Conservation (phyloP, 2,113 vertebrate genomes). For the Archocentrus centrarchus region DNA sequence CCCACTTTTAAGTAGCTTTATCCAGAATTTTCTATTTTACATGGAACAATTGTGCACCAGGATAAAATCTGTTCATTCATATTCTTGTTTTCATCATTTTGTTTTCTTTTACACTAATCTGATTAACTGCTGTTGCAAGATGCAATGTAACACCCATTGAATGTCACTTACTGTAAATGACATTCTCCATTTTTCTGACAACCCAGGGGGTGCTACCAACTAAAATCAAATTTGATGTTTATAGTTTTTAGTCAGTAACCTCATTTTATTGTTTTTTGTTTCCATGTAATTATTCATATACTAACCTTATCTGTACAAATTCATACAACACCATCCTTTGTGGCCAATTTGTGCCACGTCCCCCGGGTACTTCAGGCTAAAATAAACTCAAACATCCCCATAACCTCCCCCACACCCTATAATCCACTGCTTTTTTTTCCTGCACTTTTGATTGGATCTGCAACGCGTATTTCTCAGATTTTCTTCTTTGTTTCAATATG, state of each 20-base stretch:
- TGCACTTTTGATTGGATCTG: slow-evolving; percentile 24
- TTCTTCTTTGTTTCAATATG: slow-evolving; percentile 26
- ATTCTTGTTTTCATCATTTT: slow-evolving; percentile 23
- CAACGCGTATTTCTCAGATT: slow-evolving; percentile 8
- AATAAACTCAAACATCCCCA: slow-evolving; percentile 49
- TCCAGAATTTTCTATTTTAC: not conserved
- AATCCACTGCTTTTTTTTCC: slow-evolving; percentile 32
- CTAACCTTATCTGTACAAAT: slow-evolving; percentile 46
- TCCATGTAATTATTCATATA: slow-evolving; percentile 47
- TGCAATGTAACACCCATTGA: not conserved
- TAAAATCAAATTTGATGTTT: not conserved
- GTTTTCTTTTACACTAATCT: not conserved
- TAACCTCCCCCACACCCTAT: slow-evolving; percentile 48
- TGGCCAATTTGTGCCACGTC: slow-evolving; percentile 44
- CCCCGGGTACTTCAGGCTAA: slow-evolving; percentile 39
- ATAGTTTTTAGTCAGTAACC: slow-evolving; percentile 4
- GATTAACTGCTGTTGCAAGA: not conserved
- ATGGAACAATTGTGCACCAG: not conserved
- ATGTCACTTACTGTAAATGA: slow-evolving; percentile 3
- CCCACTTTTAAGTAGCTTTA: not conserved
- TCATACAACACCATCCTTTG: slow-evolving; percentile 26
- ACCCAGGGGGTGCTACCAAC: not conserved
- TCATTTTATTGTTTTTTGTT: slow-evolving; percentile 16
- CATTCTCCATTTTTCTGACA: slow-evolving; percentile 1
- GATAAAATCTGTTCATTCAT: not conserved